Percentiles rank a stretch among this genome's conserved stretches.
phyloP scores from a whole-genome alignment of 2,113 vertebrate species.

The Phalacrocorax brasilianus region DNA sequence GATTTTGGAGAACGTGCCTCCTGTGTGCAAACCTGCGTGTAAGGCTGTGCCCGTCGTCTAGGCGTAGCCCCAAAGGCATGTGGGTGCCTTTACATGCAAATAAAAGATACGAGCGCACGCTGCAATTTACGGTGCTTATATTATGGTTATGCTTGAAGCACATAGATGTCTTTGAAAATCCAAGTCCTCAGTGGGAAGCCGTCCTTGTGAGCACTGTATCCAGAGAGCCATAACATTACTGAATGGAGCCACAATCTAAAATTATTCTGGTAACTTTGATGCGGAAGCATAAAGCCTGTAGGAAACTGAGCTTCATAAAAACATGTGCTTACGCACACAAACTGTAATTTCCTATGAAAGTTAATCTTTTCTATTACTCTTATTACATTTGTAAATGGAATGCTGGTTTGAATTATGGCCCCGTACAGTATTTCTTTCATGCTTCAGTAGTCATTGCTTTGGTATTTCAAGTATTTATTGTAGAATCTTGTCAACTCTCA shows the following conservation, averaged over 20 bases:
- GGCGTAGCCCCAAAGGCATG: not conserved
- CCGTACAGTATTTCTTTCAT: not conserved
- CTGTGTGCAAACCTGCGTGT: too few species aligned
- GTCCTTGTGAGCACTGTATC: not conserved
- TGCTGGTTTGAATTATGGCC: constrained; percentile 26
- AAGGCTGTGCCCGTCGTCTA: rapidly evolving
- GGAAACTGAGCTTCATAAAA: constrained; percentile 35
- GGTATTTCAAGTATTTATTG: constrained; percentile 30
- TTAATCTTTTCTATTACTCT: constrained; percentile 23
- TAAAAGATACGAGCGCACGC: not conserved
- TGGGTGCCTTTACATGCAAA: not conserved
- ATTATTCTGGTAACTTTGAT: not conserved
- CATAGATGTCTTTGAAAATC: not conserved
- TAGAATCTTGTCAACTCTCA: constrained; percentile 33
- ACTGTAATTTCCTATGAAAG: constrained; percentile 27
- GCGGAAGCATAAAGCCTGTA: constrained; percentile 5
- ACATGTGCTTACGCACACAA: not conserved
- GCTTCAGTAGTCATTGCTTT: constrained; percentile 32
- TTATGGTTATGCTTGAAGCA: not conserved
- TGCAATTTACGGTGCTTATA: not conserved
- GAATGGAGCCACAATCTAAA: not conserved
- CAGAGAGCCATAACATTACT: not conserved
- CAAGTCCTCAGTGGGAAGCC: not conserved
- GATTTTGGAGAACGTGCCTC: not conserved
- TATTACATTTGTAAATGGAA: constrained; percentile 37